Conservation (phyloP, 2,888 invertebrate genomes). For the Tachina lurida region DNA sequence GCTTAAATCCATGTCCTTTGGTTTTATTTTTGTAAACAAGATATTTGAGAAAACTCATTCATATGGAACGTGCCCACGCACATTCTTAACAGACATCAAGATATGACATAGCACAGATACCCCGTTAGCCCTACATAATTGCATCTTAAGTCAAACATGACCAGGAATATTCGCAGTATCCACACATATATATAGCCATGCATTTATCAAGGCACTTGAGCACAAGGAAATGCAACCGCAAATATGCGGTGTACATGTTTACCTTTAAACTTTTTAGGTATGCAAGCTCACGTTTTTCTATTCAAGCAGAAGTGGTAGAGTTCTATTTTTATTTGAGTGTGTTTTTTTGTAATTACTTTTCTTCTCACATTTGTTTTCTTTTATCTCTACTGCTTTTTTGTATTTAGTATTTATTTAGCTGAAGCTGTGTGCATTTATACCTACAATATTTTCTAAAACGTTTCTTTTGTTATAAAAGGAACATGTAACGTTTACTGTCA, state of each 20-base stretch:
- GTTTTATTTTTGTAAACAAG: constrained; percentile 28
- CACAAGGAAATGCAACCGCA: constrained; percentile 67
- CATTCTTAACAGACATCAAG: constrained; percentile 18
- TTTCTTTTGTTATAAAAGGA: constrained; percentile 36
- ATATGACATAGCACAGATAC: background rate
- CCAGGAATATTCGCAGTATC: background rate
- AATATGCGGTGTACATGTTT: constrained; percentile 45
- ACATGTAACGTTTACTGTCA: constrained; percentile 71
- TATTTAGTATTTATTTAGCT: constrained; percentile 46
- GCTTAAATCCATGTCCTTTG: background rate
- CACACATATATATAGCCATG: background rate
- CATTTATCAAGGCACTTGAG: constrained; percentile 24
- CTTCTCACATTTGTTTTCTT: constrained; percentile 10
- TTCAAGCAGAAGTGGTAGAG: constrained; percentile 37
- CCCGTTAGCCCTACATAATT: constrained; percentile 13
- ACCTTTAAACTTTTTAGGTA: constrained; percentile 55
- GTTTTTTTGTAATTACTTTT: constrained; percentile 19
- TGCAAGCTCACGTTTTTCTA: constrained; percentile 62
- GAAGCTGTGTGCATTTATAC: constrained; percentile 31
- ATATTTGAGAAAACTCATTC: constrained; percentile 44
- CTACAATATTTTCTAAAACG: constrained; percentile 23
- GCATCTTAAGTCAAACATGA: constrained; percentile 25
- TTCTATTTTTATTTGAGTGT: constrained; percentile 14
- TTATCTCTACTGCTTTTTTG: background rate
- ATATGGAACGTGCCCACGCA: constrained; percentile 41